Base-by-base conservation (phyloP, 2,888 invertebrate species). In the Drosophila hamatofila region DNA sequence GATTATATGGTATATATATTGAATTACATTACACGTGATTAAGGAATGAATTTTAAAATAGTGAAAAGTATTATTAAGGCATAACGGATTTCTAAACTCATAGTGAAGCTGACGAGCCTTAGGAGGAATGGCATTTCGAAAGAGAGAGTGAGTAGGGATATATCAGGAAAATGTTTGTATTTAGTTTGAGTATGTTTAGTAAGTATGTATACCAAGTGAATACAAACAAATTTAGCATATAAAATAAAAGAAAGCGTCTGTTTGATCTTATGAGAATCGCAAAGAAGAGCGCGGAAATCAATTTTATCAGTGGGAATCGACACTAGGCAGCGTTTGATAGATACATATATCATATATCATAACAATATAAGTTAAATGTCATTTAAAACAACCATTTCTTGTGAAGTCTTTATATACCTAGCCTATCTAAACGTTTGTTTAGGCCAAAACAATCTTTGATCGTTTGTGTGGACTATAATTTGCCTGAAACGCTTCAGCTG, bases 381-480 rank as follows among this genome's bases (percentile, higher is more conserved):
- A 5, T 11, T 25, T 9, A n/a, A 16, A 25, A 23, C 16, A 4
- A 2, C n/a, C 8, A n/a, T 9, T 16, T 46, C 27, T 9, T 11
- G 12, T 48, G 6, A 11, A n/a, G 3, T 3, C 30, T 12, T 2
- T 30, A n/a, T 49, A 25, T 25, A 27, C n/a, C 39, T 39, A 12
- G 49, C 30, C 18, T 14, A 3, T 30, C 18, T 30, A 25, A 46
- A 16, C 46, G 46, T 25, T 46, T 46, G n/a, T n/a, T 30, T 18
- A 14, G 18, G 8, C 18, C 12, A 25, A 54, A 16, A 21, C 41
- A 9, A 41, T 56, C 7, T 30, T 7, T 16, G 41, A 18, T 12
- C 27, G 25, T 6, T 27, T 18, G 14, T 27, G 11, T 21, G 30
- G 56, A 4, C 56, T 42, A 42, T 56, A 56, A 56, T 56, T 56